Evolutionary conservation across 2,113 vertebrate species (phyloP).

Genomic region (Bostrychus sinensis): DNA sequence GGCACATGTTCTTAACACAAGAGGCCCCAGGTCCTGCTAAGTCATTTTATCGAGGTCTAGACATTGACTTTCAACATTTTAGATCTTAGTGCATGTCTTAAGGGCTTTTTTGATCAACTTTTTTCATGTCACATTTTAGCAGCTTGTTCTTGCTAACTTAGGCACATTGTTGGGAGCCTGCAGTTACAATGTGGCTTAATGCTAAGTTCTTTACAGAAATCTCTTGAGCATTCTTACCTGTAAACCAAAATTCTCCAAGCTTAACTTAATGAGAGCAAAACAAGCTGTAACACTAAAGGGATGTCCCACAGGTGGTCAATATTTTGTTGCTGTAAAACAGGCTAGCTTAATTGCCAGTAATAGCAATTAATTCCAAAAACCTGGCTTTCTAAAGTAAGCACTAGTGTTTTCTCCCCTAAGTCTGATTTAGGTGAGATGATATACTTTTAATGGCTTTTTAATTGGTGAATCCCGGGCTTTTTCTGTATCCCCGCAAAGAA

Average conservation of each 20-base stretch:
- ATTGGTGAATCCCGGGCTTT: constrained; percentile 3
- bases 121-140: too few species aligned
- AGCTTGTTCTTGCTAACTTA: too few species aligned
- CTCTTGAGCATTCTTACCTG: neutral
- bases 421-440: constrained; percentile 1
- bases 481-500: neutral
- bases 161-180: too few species aligned
- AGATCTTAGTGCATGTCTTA: too few species aligned
- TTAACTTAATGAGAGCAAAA: neutral
- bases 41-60: too few species aligned
- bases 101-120: too few species aligned
- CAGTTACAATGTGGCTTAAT: too few species aligned
- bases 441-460: constrained; percentile 14
- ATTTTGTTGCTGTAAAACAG: constrained; percentile 8
- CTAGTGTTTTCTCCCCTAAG: neutral
- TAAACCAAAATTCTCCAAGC: neutral
- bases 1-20: too few species aligned
- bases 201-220: neutral
- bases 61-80: too few species aligned
- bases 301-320: constrained; percentile 25
- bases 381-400: neutral
- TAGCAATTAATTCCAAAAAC: constrained; percentile 14
- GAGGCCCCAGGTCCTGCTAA: too few species aligned
- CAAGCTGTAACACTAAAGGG: neutral
- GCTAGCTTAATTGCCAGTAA: constrained; percentile 18